Conservation (phyloP, 1,140 invertebrate genomes). For the Diorhabda sublineata region DNA sequence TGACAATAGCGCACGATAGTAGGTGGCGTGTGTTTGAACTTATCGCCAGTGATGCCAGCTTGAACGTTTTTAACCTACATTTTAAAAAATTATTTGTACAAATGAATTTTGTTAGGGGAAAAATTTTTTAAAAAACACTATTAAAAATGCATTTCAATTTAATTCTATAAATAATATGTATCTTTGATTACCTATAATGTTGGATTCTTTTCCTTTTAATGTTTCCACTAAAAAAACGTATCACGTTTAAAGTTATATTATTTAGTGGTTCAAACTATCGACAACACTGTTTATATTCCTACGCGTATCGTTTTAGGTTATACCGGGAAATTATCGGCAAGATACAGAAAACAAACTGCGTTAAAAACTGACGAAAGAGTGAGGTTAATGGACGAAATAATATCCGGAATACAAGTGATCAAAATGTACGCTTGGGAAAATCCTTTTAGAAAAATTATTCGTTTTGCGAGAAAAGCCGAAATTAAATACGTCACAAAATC, state of each 20-base stretch:
- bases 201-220: no score
- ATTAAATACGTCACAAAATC: constrained; percentile 57
- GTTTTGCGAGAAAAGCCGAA: constrained; percentile 56
- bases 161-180: no score
- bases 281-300: no score
- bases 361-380: constrained; percentile 69
- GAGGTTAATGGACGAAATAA: constrained; percentile 73
- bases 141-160: no score
- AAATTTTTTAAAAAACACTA: no score
- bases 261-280: not conserved
- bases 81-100: no score
- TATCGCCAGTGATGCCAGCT: no score
- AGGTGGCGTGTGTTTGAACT: no score
- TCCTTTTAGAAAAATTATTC: constrained; percentile 61
- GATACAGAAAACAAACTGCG: constrained; percentile 59
- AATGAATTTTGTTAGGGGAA: no score
- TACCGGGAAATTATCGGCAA: constrained; percentile 62
- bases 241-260: not conserved
- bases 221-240: not conserved
- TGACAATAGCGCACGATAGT: no score
- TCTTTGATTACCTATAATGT: no score
- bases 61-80: no score
- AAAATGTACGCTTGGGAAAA: constrained; percentile 80
- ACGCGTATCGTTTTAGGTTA: constrained; percentile 49
- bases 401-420: constrained; percentile 66